These are phyloP conservation scores for Karalla daura DNA, from an alignment of 2,797 vertebrate species.

Conservation along the genomic window DNA sequence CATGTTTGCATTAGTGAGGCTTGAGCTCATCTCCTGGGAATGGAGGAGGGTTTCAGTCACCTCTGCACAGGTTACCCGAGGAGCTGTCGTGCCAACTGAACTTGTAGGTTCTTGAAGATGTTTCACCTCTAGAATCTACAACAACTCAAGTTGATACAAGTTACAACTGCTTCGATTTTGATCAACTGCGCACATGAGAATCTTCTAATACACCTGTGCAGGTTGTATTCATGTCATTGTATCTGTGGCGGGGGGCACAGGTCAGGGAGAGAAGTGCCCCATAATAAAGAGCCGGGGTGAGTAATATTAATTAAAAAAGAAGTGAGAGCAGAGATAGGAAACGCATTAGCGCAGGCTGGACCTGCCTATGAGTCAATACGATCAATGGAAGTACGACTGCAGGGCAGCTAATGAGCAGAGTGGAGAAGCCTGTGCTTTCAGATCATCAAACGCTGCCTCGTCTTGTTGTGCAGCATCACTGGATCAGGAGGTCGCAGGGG, in stretches of 20 bases:
- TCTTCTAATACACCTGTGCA: too few species aligned
- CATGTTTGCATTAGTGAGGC: slow-evolving; percentile 31
- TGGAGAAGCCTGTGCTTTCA: slow-evolving; percentile 5
- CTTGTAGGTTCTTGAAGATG: too few species aligned
- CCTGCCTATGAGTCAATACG: not conserved
- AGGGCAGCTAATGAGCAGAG: not conserved
- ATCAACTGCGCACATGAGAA: too few species aligned
- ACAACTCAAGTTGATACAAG: too few species aligned
- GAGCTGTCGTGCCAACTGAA: too few species aligned
- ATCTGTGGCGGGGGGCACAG: too few species aligned
- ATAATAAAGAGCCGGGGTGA: not conserved
- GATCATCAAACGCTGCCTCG: not conserved
- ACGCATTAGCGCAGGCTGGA: slow-evolving; percentile 19
- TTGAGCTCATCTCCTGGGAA: slow-evolving; percentile 9
- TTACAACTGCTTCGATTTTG: too few species aligned
- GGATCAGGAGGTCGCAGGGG: too few species aligned
- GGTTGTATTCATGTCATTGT: too few species aligned
- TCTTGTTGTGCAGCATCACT: not conserved
- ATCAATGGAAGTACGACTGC: slow-evolving; percentile 43
- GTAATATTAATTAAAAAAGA: slow-evolving; percentile 4
- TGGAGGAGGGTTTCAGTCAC: not conserved
- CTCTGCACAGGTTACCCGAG: slow-evolving; percentile 7
- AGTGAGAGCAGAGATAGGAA: not conserved
- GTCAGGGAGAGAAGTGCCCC: not conserved
- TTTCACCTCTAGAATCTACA: too few species aligned